These are phyloP conservation scores for Harpegnathos saltator DNA, from an alignment of 1,140 invertebrate genomes.

Conservation along the genomic window DNA sequence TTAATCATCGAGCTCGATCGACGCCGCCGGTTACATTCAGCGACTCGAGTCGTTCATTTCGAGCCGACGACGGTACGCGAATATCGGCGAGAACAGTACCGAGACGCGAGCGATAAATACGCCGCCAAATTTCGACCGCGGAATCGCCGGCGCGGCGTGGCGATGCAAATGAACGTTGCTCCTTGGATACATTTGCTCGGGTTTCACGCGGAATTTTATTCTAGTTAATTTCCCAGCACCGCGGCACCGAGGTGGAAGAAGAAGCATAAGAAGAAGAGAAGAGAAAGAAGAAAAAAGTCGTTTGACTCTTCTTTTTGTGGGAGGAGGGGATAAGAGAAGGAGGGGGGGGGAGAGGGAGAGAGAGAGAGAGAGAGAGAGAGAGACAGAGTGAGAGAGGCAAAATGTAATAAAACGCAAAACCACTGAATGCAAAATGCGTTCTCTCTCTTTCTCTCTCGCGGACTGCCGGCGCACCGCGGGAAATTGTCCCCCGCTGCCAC, in stretches of 20 bases:
- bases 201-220: slow-evolving; percentile 67
- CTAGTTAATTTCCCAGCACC: slow-evolving; percentile 69
- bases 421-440: slow-evolving; percentile 64
- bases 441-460: not conserved
- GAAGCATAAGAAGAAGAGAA: not conserved
- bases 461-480: not conserved
- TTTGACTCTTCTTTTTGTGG: slow-evolving; percentile 19
- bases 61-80: too few species aligned
- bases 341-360: too few species aligned
- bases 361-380: too few species aligned
- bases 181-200: slow-evolving; percentile 12
- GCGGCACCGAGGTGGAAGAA: not conserved
- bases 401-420: slow-evolving; percentile 68
- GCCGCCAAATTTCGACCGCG: not conserved
- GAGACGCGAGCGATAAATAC: not conserved
- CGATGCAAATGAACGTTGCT: not conserved
- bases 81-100: too few species aligned
- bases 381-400: too few species aligned
- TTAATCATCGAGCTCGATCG: slow-evolving; percentile 34
- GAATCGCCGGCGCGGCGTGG: not conserved
- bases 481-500: slow-evolving; percentile 1
- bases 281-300: slow-evolving; percentile 24
- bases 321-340: too few species aligned
- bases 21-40: not conserved
- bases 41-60: slow-evolving; percentile 30